Conservation (phyloP, 2,888 invertebrate genomes). For the Dasypolia templi region DNA sequence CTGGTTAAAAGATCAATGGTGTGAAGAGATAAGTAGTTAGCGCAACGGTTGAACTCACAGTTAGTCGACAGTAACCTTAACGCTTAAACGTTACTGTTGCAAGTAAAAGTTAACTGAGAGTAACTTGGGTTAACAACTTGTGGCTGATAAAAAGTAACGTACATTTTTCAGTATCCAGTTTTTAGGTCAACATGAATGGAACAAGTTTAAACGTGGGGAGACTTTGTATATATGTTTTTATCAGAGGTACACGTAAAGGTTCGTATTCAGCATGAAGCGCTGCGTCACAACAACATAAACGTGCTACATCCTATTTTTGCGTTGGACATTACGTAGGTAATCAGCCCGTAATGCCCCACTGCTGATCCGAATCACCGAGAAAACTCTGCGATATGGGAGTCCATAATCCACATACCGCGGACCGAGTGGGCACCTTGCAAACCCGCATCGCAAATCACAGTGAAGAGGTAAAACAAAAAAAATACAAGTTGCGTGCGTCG, state of each 20-base stretch:
- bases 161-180: constrained; percentile 40
- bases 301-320: background rate
- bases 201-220: constrained; percentile 8
- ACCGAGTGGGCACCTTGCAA: background rate
- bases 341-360: background rate
- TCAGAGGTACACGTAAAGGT: background rate
- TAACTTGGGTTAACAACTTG: constrained; percentile 51
- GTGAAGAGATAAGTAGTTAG: constrained; percentile 61
- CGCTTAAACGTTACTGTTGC: constrained; percentile 41
- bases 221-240: constrained; percentile 1
- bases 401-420: background rate
- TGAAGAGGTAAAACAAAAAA: background rate
- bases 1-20: constrained; percentile 57
- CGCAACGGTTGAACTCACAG: constrained; percentile 43
- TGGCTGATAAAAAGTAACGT: constrained; percentile 34
- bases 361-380: background rate
- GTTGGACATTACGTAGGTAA: background rate
- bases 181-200: constrained; percentile 28
- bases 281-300: background rate
- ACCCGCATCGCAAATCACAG: background rate
- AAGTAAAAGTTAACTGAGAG: constrained; percentile 57
- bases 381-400: background rate
- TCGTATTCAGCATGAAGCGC: background rate
- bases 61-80: constrained; percentile 44
- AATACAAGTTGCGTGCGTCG: background rate